Evolutionary conservation across 2,113 vertebrate species (phyloP), one percentile per base, ranked within the genome.

Genomic region (Platysternon megacephalum): DNA sequence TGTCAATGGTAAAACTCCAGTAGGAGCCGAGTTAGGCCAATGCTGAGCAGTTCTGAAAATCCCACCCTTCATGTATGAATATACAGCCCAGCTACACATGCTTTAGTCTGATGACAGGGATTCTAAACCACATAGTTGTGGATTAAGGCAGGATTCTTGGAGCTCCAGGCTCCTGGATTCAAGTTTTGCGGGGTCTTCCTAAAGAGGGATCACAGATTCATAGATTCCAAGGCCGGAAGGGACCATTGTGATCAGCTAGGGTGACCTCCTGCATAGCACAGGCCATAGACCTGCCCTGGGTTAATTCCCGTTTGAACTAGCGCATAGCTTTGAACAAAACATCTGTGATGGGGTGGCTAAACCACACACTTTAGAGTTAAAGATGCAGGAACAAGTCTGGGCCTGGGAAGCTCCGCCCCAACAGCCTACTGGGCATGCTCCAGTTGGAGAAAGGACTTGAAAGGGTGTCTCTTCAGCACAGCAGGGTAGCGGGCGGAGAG

Each of bases 51-150:
- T 82, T 29, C 3, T 5, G 24, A 2, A 3, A 42, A 0, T 5
- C 39, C 11, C 22, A 7, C 58, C 16, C 2, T 21, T 5, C 3
- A 5, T 11, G 79, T 74, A 83, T 0, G 2, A 91, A 86, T 2
- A 1, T 14, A 82, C 2, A 87, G 21, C 19, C n/a, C 13, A n/a
- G 22, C 46, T 12, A 28, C 56, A 44, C 28, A 28, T 0, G 1
- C 8, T 21, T 79, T 87, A 16, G 85, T 89, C 91, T 0, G 0
- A 44, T 44, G 10, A 19, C 48, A n/a, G 0, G 1, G 44, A 81
- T 3, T 92, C n/a, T 42, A 94, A 79, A 86, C 16, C 10, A 11
- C 28, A 28, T 11, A 51, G 12, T 44, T 26, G 16, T 51, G 13
- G 84, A 55, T 10, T 4, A 17, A 85, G 7, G 24, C 74, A 78